Percentiles rank a stretch among this genome's conserved stretches.
These are phyloP conservation scores for Cichladusa arquata DNA, from an alignment of 2,113 vertebrate species.

Conservation along the genomic window DNA sequence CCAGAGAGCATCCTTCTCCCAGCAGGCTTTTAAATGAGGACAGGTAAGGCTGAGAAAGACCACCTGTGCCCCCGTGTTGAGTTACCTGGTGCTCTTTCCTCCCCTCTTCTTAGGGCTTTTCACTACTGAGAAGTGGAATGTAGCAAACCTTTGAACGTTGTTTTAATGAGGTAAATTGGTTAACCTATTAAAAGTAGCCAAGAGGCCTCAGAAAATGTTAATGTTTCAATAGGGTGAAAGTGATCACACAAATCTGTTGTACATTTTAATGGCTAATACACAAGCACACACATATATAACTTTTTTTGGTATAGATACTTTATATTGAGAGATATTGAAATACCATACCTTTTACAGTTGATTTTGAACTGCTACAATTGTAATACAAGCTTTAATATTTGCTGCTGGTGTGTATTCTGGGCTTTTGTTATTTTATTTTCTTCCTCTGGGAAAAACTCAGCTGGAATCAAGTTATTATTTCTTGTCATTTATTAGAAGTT, in stretches of 20 bases:
- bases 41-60: not conserved
- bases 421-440: not conserved
- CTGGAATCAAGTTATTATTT: not conserved
- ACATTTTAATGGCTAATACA: not conserved
- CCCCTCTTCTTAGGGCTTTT: not conserved
- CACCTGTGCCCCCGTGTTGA: accelerated
- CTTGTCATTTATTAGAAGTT: not conserved
- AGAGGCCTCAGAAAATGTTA: not conserved
- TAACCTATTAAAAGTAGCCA: not conserved
- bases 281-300: accelerated
- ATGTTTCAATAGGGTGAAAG: not conserved
- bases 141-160: not conserved
- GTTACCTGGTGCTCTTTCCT: not conserved
- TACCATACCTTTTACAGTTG: not conserved
- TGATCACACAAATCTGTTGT: not conserved
- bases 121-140: not conserved
- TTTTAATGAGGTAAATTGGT: not conserved
- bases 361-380: not conserved
- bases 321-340: not conserved
- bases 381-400: not conserved
- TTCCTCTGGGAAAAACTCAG: not conserved
- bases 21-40: not conserved
- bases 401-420: not conserved
- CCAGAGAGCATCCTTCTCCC: not conserved
- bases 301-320: not conserved